Evolutionary conservation across 2,888 invertebrate genomes (phyloP).

Genomic region (Amblyjoppa fuscipennis): DNA sequence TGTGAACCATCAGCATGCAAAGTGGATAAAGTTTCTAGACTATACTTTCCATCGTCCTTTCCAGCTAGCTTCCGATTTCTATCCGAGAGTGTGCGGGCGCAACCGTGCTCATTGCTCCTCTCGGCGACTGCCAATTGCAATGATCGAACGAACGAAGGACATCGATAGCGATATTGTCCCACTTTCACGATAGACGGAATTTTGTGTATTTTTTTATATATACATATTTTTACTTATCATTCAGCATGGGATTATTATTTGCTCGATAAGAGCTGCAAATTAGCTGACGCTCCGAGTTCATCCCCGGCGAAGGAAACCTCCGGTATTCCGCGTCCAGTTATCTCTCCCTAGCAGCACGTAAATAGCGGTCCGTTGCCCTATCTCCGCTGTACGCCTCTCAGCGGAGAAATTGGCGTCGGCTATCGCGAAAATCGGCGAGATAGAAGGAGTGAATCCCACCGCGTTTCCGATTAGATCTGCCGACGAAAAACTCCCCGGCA

Average conservation of each 20-base stretch:
- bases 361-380: conserved; percentile 1
- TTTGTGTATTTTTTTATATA: not conserved
- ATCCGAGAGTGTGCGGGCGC: conserved; percentile 51
- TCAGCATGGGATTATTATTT: not conserved
- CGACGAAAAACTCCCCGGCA: conserved; percentile 32
- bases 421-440: conserved; percentile 25
- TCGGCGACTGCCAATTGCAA: conserved; percentile 20
- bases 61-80: conserved; percentile 74
- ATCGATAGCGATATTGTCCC: not conserved
- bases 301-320: conserved; percentile 10
- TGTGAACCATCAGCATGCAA: conserved; percentile 81
- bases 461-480: conserved; percentile 66
- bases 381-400: conserved; percentile 1
- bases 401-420: conserved; percentile 56
- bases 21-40: conserved; percentile 81
- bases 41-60: conserved; percentile 74
- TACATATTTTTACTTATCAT: not conserved
- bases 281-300: not conserved
- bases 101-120: conserved; percentile 21
- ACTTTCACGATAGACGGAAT: not conserved
- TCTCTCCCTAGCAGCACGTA: not conserved
- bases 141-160: not conserved
- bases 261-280: conserved; percentile 22
- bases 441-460: conserved; percentile 53
- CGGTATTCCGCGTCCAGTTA: not conserved